Base-by-base conservation (phyloP, 2,888 invertebrate species). In the Furcula furcula region DNA sequence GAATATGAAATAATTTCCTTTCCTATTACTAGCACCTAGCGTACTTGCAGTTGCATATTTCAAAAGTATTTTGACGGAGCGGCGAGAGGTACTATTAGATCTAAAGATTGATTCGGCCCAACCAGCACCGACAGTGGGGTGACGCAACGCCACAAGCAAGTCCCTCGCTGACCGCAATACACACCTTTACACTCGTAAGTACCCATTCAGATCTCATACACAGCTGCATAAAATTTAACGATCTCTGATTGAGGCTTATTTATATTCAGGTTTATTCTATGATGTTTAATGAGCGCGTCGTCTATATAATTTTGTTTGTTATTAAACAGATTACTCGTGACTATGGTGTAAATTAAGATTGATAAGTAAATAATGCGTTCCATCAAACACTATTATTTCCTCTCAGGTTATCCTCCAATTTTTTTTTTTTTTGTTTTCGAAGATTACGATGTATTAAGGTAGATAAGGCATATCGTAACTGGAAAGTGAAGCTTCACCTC, bases 31-130 rank as follows among this genome's bases (percentile, higher is more conserved):
- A 5, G 21, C 4, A 6, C 9, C 21, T 13, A 6, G 18, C 10
- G 7, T 13, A 11, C 18, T 50, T 44, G 53, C 46, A 46, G 50
- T 55, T 58, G 51, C 44, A 55, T 60, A 66, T 62, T 55, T 54
- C 47, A 54, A 64, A n/a, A 66, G 56, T 63, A 70, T 62, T 65
- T 63, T 48, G 57, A 62, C 46, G 53, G 56, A 49, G 56, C 54
- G 54, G 59, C 63, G 69, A 71, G 69, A 71, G 70, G 70, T 72
- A 64, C 65, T 67, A 77, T 79, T 76, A 78, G 67, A 46, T 60
- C 45, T 55, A 55, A 50, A 75, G 80, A 79, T 80, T 78, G 82
- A 83, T 82, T 81, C 76, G 74, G 69, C 74, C 76, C 76, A 79
- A 77, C 74, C 57, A 65, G 65, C 65, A 66, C 67, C 60, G 65